A percentile compares a stretch with the other conserved stretches of the same genome.
These are phyloP conservation scores for Diphyllodes magnificus DNA, from an alignment of 2,113 vertebrate species.

Conservation along the genomic window DNA sequence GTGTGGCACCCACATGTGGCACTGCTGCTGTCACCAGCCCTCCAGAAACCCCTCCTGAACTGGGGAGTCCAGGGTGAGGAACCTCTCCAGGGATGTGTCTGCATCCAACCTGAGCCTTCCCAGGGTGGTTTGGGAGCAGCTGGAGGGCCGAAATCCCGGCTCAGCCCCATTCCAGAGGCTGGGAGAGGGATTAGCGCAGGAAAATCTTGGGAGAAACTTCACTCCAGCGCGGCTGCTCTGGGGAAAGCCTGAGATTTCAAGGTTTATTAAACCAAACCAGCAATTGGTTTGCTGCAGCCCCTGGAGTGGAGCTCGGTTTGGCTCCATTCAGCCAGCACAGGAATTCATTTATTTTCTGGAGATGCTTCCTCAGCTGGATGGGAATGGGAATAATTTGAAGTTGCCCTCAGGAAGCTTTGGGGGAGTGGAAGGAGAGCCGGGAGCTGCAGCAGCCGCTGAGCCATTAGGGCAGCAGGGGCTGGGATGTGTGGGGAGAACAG, in stretches of 20 bases:
- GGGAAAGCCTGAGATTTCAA: not conserved
- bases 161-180: not conserved
- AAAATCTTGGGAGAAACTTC: not conserved
- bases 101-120: not conserved
- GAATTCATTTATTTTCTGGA: not conserved
- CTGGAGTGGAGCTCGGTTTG: not conserved
- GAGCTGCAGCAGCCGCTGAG: not conserved
- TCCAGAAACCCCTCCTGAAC: not conserved
- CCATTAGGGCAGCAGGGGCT: accelerated
- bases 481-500: not conserved
- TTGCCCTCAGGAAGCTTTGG: not conserved
- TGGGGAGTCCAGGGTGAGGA: not conserved
- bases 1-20: accelerated
- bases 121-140: not conserved
- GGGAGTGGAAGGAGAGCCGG: not conserved
- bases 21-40: not conserved
- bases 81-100: not conserved
- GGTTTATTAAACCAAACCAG: not conserved
- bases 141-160: not conserved
- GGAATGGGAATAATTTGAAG: not conserved
- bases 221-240: not conserved
- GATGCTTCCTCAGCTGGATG: not conserved
- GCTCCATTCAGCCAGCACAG: not conserved
- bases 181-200: not conserved
- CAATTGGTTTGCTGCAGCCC: not conserved